These are phyloP conservation scores for Conistra vaccinii DNA, from an alignment of 2,888 invertebrate genomes.

Conservation along the genomic window DNA sequence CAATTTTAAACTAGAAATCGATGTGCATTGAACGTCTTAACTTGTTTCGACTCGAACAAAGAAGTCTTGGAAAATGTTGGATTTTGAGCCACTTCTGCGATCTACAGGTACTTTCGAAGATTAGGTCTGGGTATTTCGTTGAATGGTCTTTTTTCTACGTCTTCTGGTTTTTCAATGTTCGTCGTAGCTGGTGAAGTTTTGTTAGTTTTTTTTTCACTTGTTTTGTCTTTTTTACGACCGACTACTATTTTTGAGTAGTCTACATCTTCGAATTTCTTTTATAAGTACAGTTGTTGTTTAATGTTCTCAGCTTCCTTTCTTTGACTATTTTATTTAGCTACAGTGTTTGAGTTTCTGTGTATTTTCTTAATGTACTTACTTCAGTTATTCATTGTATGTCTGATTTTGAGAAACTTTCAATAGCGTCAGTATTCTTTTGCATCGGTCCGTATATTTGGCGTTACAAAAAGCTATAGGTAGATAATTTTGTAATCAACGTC, in stretches of 20 bases:
- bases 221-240: constrained; percentile 16
- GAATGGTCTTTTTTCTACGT: constrained; percentile 38
- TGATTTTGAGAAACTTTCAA: neutral
- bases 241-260: constrained; percentile 3
- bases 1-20: constrained; percentile 76
- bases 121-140: constrained; percentile 57
- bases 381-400: neutral
- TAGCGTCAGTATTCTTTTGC: neutral
- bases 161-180: constrained; percentile 45
- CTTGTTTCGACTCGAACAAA: constrained; percentile 73
- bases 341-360: neutral
- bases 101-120: constrained; percentile 63
- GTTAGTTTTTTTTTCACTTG: constrained; percentile 12
- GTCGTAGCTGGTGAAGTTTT: neutral
- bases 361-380: neutral
- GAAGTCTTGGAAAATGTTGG: constrained; percentile 66
- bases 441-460: neutral
- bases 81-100: constrained; percentile 61
- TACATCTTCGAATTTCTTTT: neutral
- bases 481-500: neutral
- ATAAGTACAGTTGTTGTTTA: neutral
- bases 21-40: constrained; percentile 72
- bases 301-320: constrained; percentile 15
- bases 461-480: neutral
- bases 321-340: neutral